Evolutionary conservation across 23 tunicate genomes (phyloP), one percentile per base, ranked within the genome.

Genomic region (Halocynthia roretzi): DNA sequence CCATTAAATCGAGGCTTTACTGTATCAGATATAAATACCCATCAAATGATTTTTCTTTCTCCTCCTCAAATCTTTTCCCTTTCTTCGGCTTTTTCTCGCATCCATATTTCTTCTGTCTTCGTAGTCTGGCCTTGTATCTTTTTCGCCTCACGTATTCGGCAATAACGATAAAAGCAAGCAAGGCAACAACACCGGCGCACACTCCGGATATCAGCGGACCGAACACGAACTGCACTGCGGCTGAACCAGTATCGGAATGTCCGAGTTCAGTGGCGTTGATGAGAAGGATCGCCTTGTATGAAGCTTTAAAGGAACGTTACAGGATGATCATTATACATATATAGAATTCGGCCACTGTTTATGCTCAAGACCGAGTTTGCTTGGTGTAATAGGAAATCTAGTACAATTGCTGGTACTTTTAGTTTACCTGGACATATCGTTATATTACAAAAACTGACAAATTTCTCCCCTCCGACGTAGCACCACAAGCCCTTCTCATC

Each of bases 151-250:
- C 76, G 14, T 50, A 52, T 15, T 71, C 76, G 17, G 56, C 56
- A 52, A 71, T 21, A 9, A 54, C 86, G 68, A 82, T 84, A 9
- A 87, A 53, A 40, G 76, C 20, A 51, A 87, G 50, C 14, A 87
- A 63, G 23, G 72, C 83, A 7, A 87, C 87, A 0, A 87, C 83
- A 7, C 93, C 93, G 10, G 77, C 87, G 51, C 93, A 87, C 8
- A 87, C 77, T 0, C 87, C 93, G 5, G 87, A 71, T 57, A 87
- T 69, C 60, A 87, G 62, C 7, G 93, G 93, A 12, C 93, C 93
- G 53, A 57, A 87, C 50, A 83, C 40, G 70, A 83, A 83, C 53
- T 56, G 60, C 18, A 83, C 87, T 55, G 87, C 78, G 18, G 84
- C 23, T 0, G 75, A 17, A 51, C 50, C 18, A 17, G 51, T 52